These are phyloP conservation scores for Tretioscincus oriximinensis DNA, from an alignment of 2,113 vertebrate species.

Conservation along the genomic window DNA sequence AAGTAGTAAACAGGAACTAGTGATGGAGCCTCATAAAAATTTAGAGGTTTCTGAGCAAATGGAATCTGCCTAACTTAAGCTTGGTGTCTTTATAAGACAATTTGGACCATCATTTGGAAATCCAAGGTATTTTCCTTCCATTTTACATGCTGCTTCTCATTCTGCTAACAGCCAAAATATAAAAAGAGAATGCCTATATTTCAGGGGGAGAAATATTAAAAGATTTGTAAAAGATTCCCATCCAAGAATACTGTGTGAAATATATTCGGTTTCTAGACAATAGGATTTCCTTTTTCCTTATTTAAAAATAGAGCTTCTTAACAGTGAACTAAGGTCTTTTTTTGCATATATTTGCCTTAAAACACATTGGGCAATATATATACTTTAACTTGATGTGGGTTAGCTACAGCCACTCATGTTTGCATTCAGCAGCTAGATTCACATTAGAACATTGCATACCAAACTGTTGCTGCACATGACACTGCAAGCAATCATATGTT, in stretches of 20 bases:
- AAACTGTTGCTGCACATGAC: no score
- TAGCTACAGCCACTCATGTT: no score
- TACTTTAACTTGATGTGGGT: no score
- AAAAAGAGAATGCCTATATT: neutral
- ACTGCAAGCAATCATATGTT: no score
- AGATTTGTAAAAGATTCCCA: neutral
- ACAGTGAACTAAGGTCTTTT: no score
- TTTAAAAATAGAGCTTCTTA: no score
- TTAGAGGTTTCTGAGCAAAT: neutral
- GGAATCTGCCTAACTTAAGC: neutral
- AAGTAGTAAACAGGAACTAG: slow-evolving; percentile 1
- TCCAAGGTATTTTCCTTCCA: neutral
- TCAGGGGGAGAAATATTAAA: neutral
- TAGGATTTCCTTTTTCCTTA: neutral
- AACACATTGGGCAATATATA: no score
- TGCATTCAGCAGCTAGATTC: no score
- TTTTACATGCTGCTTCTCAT: slow-evolving; percentile 2
- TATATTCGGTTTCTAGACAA: neutral
- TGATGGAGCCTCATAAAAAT: slow-evolving; percentile 4
- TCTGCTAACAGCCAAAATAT: neutral
- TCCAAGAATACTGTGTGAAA: neutral
- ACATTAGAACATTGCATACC: no score
- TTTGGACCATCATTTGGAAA: neutral
- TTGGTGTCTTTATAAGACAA: neutral
- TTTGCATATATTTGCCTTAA: no score